These are phyloP conservation scores for Drosophila subquinaria DNA, from an alignment of 2,888 invertebrate species.

Conservation along the genomic window DNA sequence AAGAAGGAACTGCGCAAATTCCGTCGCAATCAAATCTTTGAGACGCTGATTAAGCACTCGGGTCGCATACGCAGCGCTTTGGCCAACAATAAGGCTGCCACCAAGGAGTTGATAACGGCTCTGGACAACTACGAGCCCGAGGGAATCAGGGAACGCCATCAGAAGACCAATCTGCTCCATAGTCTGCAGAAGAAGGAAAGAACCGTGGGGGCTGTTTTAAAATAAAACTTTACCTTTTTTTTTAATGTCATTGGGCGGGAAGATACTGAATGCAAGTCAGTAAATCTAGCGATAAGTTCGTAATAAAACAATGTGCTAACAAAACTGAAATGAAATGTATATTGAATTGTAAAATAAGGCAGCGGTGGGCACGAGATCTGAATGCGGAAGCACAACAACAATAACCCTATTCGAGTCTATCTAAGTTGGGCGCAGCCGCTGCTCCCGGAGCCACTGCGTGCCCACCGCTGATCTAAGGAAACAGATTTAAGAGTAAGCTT, in stretches of 20 bases:
- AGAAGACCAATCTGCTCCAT: constrained; percentile 15
- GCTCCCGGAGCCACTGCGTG: too few species aligned
- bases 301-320: constrained; percentile 7
- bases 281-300: constrained; percentile 6
- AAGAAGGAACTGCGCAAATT: constrained; percentile 27
- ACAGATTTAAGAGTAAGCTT: too few species aligned
- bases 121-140: constrained; percentile 4
- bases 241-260: constrained; percentile 5
- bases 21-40: constrained; percentile 47
- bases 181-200: constrained; percentile 5
- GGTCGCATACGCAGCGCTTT: constrained; percentile 12
- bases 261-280: neutral
- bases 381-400: too few species aligned
- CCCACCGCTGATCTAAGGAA: too few species aligned
- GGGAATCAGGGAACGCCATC: constrained; percentile 13
- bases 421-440: too few species aligned
- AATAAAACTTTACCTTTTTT: neutral
- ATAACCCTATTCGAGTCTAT: too few species aligned
- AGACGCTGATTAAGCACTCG: constrained; percentile 36
- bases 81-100: neutral
- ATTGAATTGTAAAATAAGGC: too few species aligned
- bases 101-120: neutral
- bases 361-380: too few species aligned
- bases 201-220: neutral
- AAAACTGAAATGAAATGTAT: too few species aligned